Evolutionary conservation across 2,888 invertebrate species (phyloP), one percentile per base, ranked within the genome.

Genomic region (Rotaria socialis): DNA sequence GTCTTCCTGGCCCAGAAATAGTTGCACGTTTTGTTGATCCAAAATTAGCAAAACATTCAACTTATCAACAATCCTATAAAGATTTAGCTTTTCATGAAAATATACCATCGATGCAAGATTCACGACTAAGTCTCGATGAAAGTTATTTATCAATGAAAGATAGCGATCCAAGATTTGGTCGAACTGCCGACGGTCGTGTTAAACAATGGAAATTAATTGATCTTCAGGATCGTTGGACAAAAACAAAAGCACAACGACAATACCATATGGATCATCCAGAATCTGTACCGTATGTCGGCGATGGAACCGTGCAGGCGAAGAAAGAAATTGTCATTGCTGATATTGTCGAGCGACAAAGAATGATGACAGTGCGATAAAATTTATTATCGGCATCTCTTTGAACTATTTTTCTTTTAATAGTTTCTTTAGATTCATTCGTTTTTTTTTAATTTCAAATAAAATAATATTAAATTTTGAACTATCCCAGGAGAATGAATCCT

Each of bases 171-270:
- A 19, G 24, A 11, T 50, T n/a, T 27, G 41, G 24, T 24, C 80
- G 35, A 47, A 47, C 47, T n/a, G 24, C 85, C 2, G 58, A 0
- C 90, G 89, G 10, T 88, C 90, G 19, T 90, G 90, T 14, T 90
- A 90, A 88, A 89, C 90, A 1, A 88, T 87, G 41, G 43, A 56
- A 85, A 85, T 88, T 91, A 19, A 87, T 89, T 0, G 85, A 89
- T 2, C 87, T 90, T 43, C 90, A 91, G 87, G 89, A 90, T 87
- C 88, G 88, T n/a, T 91, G 90, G 88, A 88, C 88, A 74, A 90
- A 90, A 87, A 88, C 90, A 3, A 88, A 88, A 3, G 88, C 89
- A 11, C 88, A 89, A 55, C 88, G 87, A 80, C 88, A 89, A 47
- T 90, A 90, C 87, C 89, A 90, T 85, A n/a, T 86, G 10, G 86